Conservation (phyloP, 2,113 vertebrate genomes). For the Amphiprion ocellaris region DNA sequence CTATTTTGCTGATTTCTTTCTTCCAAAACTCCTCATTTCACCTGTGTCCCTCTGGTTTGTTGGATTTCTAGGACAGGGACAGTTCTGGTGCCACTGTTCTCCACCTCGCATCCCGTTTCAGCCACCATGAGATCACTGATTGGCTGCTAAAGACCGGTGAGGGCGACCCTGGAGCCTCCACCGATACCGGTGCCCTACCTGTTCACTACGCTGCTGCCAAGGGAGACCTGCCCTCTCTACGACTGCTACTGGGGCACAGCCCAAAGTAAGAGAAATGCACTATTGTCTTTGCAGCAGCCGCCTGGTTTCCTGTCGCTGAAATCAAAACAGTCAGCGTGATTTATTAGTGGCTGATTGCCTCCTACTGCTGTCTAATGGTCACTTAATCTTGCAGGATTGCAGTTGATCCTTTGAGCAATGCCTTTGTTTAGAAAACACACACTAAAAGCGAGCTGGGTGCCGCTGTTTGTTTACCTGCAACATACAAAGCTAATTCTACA, state of each 20-base stretch:
- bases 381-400: slow-evolving; percentile 10
- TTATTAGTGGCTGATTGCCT: neutral
- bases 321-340: neutral
- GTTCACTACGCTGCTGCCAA: slow-evolving; percentile 98
- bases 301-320: neutral
- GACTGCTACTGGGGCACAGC: slow-evolving; percentile 90
- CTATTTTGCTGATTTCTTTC: no score
- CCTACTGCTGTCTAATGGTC: neutral
- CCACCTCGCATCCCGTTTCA: slow-evolving; percentile 96
- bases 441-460: no score
- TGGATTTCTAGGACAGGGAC: slow-evolving; percentile 89
- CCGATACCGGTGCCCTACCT: slow-evolving; percentile 92
- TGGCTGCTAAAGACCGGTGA: slow-evolving; percentile 92
- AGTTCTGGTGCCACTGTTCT: slow-evolving; percentile 95
- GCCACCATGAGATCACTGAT: slow-evolving; percentile 92
- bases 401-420: neutral
- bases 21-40: neutral
- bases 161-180: slow-evolving; percentile 88
- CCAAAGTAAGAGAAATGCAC: slow-evolving; percentile 88
- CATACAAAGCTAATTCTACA: no score
- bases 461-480: no score
- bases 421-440: no score
- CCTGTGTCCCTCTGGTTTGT: slow-evolving; percentile 11
- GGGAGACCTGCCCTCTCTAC: slow-evolving; percentile 94
- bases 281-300: slow-evolving; percentile 8